Evolutionary conservation across 2,888 invertebrate genomes (phyloP), one percentile per base, ranked within the genome.

Genomic region (Xestia xanthographa): DNA sequence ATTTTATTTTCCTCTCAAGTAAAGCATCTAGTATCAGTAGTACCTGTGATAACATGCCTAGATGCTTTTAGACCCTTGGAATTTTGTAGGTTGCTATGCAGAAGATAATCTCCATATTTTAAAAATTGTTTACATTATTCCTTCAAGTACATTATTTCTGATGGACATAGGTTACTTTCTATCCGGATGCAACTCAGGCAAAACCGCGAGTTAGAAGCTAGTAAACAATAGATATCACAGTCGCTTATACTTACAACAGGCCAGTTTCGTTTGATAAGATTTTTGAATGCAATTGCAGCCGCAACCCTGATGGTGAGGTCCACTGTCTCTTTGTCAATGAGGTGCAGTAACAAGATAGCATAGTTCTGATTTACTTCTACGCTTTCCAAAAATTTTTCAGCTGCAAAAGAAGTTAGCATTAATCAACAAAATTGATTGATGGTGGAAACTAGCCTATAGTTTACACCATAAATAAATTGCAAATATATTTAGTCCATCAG

Each of bases 251-350:
- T 97, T 95, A 98, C 98, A 91, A 98, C 97, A 90, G 97, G 97
- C 99, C 99, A 99, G 94, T 99, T 99, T 72, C 99, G 97, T 94
- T 99, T 99, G 38, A 99, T 97, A 92, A 98, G 99, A 93, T 99
- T 99, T 93, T 99, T 99, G 92, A 99, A 99, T 0, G 98, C 98
- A 79, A 99, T 98, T 17, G 99, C 98, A 38, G 99, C 99, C 11
- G 99, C 98, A 58, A 99, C 97, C 84, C 99, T 97, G 76, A 99
- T 98, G 3, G 98, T 98, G 91, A 98, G 96, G 84, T 98, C 98
- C 63, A 98, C 97, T 84, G 98, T 98, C 65, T 98, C 97, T 89
- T 98, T 98, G 89, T 99, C 98, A 77, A 99, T 98, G 20, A 99
- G 97, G 90, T 98, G 98, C 11, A 99, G 96, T 69, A 99, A 95